Evolutionary conservation across 2,888 invertebrate species (phyloP), one percentile per base, ranked within the genome.

Genomic region (Isoperla grammatica): DNA sequence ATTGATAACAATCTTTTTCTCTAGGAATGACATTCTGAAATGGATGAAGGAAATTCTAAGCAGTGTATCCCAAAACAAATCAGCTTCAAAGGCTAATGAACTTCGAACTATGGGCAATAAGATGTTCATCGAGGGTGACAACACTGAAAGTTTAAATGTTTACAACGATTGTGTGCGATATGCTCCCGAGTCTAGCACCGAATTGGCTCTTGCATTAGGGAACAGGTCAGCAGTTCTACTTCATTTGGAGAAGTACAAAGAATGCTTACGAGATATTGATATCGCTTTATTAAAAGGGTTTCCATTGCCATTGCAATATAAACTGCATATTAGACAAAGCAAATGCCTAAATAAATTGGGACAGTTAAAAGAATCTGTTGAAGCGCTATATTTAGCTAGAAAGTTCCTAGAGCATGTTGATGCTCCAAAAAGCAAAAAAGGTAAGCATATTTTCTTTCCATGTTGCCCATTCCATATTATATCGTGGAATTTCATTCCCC

Each of bases 221-320:
- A 87, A 88, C 67, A 77, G 88, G 70, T 87, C 88, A 11, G 87
- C 86, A 15, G 80, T 83, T 8, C 75, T 84, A 46, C 77, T 83
- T 67, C 78, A 81, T 65, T 69, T 85, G 70, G 77, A 79, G 59
- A 76, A 77, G 67, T 86, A 77, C 72, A 69, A 83, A 82, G 82
- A 84, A 53, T 84, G 85, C 66, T 68, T 87, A 22, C 72, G 76
- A 61, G 88, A 88, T 71, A 80, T 86, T 29, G 74, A 81, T 19
- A 68, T 80, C 55, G 85, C 86, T 0, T 71, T 86, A 11, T 72
- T 78, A 39, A 75, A 78, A 64, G 79, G 80, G 9, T 88, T 87
- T 70, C 86, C 88, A 0, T 69, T 73, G 40, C 79, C 81, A 59
- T 75, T 82, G 54, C 74, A 74, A 29, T 81, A 83, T 67, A 90